Base-by-base conservation (phyloP, 2,888 invertebrate genomes). In the Adela reaumurella region DNA sequence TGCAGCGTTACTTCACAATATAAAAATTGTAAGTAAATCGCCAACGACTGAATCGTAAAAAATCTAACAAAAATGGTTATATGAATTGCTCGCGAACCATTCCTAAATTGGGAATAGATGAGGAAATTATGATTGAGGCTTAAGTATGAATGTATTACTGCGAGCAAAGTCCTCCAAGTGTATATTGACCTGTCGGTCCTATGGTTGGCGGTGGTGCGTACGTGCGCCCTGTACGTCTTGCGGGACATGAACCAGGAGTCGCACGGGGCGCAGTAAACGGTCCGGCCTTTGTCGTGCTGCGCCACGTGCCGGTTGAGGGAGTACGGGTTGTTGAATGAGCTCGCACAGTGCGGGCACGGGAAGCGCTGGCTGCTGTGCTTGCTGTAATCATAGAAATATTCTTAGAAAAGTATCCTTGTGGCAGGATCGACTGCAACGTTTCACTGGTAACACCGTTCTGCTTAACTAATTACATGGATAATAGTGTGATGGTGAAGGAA, bases 301-400 rank as follows among this genome's bases (percentile, higher is more conserved):
- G 62, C 65, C 45, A 62, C 62, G 47, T 74, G 76, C 4, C 63
- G 62, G 0, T 55, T 60, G 1, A 72, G 55, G 0, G 67, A 65
- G 60, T 76, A 74, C 0, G 77, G 77, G 16, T 67, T 72, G 50
- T 65, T 66, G 55, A 69, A 71, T 0, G 57, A 55, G 0, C 68
- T 54, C 0, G 58, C 2, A 18, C 77, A 77, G 1, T 57, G 51
- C 2, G 62, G 61, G 49, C 77, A 77, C 0, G 52, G 29, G 56
- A 76, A 77, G 17, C 67, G 69, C 0, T 62, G 58, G 41, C 67
- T 68, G 14, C 74, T 62, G 50, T 77, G 77, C 18, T 66, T 73
- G 2, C 74, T 74, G 63, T 2, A 60, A 61, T 6, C 5, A 4
- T 24, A 46, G 19, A n/a, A n/a, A n/a, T n/a, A n/a, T n/a, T n/a